Evolutionary conservation across 2,888 invertebrate species (phyloP).

Genomic region (Drosophila austrosaltans): DNA sequence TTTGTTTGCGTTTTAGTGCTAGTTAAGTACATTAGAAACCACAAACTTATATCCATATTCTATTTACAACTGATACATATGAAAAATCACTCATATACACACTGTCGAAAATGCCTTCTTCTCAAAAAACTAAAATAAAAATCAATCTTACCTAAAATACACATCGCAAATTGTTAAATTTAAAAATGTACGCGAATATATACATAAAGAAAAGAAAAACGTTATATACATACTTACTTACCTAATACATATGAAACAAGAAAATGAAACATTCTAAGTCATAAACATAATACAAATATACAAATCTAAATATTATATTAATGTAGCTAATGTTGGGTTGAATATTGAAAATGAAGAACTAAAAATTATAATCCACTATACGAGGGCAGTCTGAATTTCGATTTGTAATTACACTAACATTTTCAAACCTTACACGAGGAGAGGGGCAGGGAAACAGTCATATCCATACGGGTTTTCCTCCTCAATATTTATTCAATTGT

Average conservation of each 20-base stretch:
- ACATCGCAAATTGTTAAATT: constrained; percentile 71
- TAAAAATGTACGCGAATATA: constrained; percentile 31
- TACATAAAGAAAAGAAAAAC: constrained; percentile 34
- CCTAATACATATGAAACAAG: constrained; percentile 16
- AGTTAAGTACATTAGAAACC: constrained; percentile 48
- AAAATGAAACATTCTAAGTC: constrained; percentile 25
- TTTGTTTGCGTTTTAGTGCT: constrained; percentile 68
- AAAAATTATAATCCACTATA: constrained; percentile 3
- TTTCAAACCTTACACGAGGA: neutral
- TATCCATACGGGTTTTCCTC: too few species aligned
- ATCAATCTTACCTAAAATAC: constrained; percentile 41
- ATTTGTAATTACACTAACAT: constrained; percentile 2
- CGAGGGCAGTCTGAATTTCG: neutral
- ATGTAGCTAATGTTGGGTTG: constrained; percentile 75
- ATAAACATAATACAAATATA: constrained; percentile 24
- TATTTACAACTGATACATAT: constrained; percentile 35
- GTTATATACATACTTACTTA: constrained; percentile 21
- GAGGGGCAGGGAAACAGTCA: neutral
- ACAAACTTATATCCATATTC: constrained; percentile 38
- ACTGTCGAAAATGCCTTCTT: constrained; percentile 69
- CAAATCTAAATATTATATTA: constrained; percentile 49
- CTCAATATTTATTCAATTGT: neutral
- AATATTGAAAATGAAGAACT: constrained; percentile 42
- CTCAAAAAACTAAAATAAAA: constrained; percentile 49
- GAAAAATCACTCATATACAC: constrained; percentile 32